Conservation (phyloP, 2,797 vertebrate species). For the Podarcis lilfordi region DNA sequence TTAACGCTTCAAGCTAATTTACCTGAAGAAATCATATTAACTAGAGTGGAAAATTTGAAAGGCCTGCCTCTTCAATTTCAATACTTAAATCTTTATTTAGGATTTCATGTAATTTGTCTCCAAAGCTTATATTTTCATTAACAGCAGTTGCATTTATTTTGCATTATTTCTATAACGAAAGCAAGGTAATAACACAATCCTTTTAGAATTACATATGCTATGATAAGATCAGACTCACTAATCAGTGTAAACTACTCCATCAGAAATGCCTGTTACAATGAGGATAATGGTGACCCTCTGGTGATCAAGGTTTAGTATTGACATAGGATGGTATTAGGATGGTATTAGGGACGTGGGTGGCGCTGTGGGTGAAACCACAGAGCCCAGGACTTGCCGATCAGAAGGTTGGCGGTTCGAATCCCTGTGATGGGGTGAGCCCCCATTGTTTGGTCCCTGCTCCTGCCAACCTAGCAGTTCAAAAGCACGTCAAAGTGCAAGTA, state of each 20-base stretch:
- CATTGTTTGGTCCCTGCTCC: too few relatives aligned
- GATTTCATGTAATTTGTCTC: slow-evolving; percentile 43
- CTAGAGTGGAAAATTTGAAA: slow-evolving; percentile 46
- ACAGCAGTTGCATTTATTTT: slow-evolving; percentile 9
- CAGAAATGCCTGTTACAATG: not conserved
- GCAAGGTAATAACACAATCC: not conserved
- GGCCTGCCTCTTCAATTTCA: slow-evolving; percentile 44
- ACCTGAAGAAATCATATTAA: slow-evolving; percentile 48
- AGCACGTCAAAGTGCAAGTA: too few relatives aligned
- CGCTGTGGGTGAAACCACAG: too few relatives aligned
- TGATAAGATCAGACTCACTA: slow-evolving; percentile 10
- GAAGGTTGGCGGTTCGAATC: too few relatives aligned
- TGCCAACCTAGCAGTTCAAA: too few relatives aligned
- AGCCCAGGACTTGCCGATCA: too few relatives aligned
- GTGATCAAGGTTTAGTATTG: not conserved
- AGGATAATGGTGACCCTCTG: not conserved
- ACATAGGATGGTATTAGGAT: not conserved
- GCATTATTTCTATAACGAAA: not conserved
- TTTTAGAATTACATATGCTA: not conserved
- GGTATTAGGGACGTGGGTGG: too few relatives aligned
- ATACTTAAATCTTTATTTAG: slow-evolving; percentile 35
- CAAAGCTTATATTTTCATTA: slow-evolving; percentile 16
- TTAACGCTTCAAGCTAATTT: slow-evolving; percentile 54
- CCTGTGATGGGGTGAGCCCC: too few relatives aligned
- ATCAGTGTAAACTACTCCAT: not conserved